Conservation (phyloP, 2,113 vertebrate species). For the Cyrtonyx montezumae region DNA sequence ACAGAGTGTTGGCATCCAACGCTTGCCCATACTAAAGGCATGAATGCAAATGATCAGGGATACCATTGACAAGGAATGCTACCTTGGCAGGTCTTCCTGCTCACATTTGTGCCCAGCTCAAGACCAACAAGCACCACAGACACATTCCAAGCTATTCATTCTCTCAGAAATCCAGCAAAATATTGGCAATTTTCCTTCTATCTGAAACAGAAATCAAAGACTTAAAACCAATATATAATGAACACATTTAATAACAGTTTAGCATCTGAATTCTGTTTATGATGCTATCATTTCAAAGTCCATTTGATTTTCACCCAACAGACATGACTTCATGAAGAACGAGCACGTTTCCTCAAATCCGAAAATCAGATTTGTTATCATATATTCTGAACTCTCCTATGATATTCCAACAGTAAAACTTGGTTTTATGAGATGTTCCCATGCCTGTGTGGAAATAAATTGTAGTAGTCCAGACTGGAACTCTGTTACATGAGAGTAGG, state of each 20-base stretch:
- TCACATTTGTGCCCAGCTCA: neutral
- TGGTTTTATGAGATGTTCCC: neutral
- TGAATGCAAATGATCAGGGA: neutral
- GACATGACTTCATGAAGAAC: neutral
- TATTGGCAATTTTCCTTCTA: neutral
- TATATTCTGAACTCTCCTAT: neutral
- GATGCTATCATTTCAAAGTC: neutral
- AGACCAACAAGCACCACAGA: neutral
- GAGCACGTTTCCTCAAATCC: neutral
- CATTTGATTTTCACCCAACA: neutral
- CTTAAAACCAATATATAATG: neutral
- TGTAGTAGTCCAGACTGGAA: neutral
- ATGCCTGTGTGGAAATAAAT: rapidly evolving
- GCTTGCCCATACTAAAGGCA: neutral
- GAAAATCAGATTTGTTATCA: neutral
- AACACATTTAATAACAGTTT: neutral
- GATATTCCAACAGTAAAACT: neutral
- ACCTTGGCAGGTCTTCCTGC: neutral
- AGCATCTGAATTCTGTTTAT: neutral
- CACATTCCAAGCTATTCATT: neutral
- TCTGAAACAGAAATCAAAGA: neutral
- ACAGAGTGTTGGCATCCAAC: neutral
- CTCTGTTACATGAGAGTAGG: neutral
- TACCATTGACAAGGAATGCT: neutral
- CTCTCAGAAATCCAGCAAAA: neutral